Evolutionary conservation across 2,797 vertebrate genomes (phyloP), one percentile per base, ranked within the genome.

Genomic region (Premnoplex brunnescens): DNA sequence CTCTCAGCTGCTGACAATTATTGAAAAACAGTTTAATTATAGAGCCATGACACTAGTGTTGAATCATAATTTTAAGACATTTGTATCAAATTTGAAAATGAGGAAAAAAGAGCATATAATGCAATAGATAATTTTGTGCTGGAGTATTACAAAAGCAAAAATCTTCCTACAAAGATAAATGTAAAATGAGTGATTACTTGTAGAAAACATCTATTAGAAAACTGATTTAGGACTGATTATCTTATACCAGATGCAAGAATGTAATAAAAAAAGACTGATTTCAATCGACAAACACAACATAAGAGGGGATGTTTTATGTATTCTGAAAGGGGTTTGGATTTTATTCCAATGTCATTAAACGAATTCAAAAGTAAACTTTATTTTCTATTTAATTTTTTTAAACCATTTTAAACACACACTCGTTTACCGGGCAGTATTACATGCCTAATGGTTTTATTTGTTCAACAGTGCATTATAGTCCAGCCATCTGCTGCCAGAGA

Each of bases 1-100:
- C 95, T 96, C 92, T 97, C 95, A 96, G 91, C 91, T 93, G 94
- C 91, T 96, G 95, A 91, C 76, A 91, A 93, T 79, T 73, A 93
- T 27, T 64, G 80, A 56, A 85, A 90, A 96, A 93, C 76, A 93
- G 84, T 91, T 76, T 78, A 86, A 86, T 93, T 95, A 97, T 94
- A 96, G 73, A 96, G 92, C 92, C 68, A 94, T 37, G 89, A 96
- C 93, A 95, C 92, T 63, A 89, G 44, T 85, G 85, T 78, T 93
- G 88, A 96, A 96, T 85, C 74, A 88, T 89, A 81, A 90, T 87
- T 90, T 76, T 81, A 93, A 94, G 52, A 79, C 80, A 94, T 82
- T 95, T 64, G 80, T 92, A 94, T 82, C 91, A 94, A 96, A 80
- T 88, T 88, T 94, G 88, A 93, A 94, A 81, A 91, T 66, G 43